Evolutionary conservation across 2,888 invertebrate genomes (phyloP).

Genomic region (Eupithecia insigniata): DNA sequence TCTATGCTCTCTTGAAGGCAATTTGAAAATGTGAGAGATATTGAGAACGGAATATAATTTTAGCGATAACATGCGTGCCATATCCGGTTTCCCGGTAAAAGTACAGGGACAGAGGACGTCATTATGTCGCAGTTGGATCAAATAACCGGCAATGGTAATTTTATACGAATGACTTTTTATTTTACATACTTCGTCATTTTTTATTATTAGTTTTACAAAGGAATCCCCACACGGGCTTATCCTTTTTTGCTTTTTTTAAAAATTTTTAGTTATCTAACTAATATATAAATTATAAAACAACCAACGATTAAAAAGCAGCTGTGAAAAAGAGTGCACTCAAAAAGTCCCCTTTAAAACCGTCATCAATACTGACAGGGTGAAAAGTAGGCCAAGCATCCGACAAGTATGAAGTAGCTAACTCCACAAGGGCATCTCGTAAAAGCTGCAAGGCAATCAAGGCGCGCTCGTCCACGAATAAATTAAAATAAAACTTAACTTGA

Average conservation of each 20-base stretch:
- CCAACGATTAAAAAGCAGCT: neutral
- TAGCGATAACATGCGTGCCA: conserved; percentile 13
- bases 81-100: conserved; percentile 27
- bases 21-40: neutral
- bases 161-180: neutral
- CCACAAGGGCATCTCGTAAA: conserved; percentile 40
- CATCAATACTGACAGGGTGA: conserved; percentile 34
- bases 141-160: conserved; percentile 16
- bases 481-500: conserved; percentile 21
- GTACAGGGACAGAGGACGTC: conserved; percentile 7
- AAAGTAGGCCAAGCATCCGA: conserved; percentile 43
- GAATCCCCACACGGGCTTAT: neutral
- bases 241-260: neutral
- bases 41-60: conserved; percentile 20
- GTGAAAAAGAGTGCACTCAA: neutral
- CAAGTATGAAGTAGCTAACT: conserved; percentile 38
- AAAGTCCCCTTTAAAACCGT: conserved; percentile 23
- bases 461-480: conserved; percentile 35
- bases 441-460: conserved; percentile 26
- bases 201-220: neutral
- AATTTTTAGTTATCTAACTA: neutral
- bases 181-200: neutral
- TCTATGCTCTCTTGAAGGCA: neutral
- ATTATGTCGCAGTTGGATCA: conserved; percentile 26
- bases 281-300: neutral